Conservation (phyloP, 2,113 vertebrate species). For the Xiphorhynchus elegans region DNA sequence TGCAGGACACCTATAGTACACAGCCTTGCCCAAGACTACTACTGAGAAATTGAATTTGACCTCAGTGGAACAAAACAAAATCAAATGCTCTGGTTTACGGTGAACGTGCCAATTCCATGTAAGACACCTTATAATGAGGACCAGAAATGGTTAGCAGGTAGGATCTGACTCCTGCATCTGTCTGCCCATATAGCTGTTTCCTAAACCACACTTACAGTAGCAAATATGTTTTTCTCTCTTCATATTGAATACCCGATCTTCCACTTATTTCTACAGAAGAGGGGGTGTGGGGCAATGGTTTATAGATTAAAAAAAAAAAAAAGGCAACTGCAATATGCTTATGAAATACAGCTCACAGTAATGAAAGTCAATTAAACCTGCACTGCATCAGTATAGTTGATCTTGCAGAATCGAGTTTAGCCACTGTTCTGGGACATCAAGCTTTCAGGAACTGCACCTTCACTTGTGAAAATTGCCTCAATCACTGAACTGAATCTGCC, state of each 20-base stretch:
- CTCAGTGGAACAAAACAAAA: rapidly evolving
- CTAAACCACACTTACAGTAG: neutral
- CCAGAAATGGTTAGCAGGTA: neutral
- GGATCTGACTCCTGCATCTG: neutral
- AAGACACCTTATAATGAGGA: neutral
- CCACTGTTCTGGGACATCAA: neutral
- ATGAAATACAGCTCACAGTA: neutral
- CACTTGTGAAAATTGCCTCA: neutral
- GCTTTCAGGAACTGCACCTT: neutral
- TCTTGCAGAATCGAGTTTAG: neutral
- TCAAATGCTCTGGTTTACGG: neutral
- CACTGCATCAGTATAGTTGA: neutral
- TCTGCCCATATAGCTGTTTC: neutral
- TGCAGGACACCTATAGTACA: neutral
- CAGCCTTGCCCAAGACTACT: neutral
- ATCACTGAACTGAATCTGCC: neutral
- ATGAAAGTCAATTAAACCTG: neutral
- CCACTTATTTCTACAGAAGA: neutral
- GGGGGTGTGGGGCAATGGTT: neutral
- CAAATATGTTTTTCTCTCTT: neutral
- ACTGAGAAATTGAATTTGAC: neutral
- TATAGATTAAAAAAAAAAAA: neutral
- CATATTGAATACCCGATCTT: neutral
- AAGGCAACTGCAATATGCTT: neutral
- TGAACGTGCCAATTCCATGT: rapidly evolving